Conservation (phyloP, 2,113 vertebrate genomes). For the Perca flavescens region DNA sequence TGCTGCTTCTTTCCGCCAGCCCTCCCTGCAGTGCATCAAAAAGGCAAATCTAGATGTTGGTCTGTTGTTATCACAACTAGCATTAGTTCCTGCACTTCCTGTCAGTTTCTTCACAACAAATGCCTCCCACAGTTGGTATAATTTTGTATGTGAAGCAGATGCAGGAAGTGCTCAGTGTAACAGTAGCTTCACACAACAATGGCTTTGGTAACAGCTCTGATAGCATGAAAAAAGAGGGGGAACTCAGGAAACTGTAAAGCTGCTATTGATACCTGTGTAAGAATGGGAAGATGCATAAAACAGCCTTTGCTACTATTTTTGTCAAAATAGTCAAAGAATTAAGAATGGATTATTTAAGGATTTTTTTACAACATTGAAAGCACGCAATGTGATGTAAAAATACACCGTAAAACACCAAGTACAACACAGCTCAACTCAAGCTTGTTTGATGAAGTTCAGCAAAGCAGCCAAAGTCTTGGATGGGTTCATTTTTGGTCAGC, state of each 20-base stretch:
- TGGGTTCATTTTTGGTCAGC: constrained; percentile 44
- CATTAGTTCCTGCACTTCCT: neutral
- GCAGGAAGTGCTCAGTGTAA: neutral
- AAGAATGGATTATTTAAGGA: neutral
- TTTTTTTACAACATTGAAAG: constrained; percentile 7
- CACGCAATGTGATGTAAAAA: neutral
- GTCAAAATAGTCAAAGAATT: neutral
- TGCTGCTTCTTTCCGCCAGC: neutral
- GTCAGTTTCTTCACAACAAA: neutral
- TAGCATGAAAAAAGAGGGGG: neutral
- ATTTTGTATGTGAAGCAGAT: neutral
- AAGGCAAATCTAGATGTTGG: neutral
- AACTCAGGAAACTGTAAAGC: neutral
- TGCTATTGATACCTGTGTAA: neutral
- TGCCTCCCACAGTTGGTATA: neutral
- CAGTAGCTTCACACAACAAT: neutral
- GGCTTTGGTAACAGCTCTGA: neutral
- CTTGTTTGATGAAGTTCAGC: constrained; percentile 22
- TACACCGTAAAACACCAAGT: neutral
- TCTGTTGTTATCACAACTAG: neutral
- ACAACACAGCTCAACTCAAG: constrained; percentile 5
- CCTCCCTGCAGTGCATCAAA: neutral
- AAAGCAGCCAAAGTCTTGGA: constrained; percentile 30
- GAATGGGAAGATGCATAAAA: neutral
- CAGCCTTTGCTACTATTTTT: neutral